Conservation (phyloP, 2,797 vertebrate species). For the Clarias pachynema region DNA sequence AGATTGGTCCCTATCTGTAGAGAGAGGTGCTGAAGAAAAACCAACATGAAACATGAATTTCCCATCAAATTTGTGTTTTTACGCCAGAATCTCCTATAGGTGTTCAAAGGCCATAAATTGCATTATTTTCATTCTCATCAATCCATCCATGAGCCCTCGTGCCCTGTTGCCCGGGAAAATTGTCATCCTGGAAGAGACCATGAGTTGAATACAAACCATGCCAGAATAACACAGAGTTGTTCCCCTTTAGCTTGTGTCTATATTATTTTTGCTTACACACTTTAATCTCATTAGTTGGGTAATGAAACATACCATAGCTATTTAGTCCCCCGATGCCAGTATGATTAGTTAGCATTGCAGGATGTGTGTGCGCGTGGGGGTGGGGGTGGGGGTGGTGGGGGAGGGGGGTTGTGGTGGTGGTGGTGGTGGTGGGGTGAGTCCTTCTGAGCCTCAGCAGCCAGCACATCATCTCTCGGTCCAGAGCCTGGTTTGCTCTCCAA, state of each 20-base stretch:
- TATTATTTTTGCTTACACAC: slow-evolving; percentile 30
- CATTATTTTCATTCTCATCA: slow-evolving; percentile 5
- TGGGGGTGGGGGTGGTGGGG: slow-evolving; percentile 6
- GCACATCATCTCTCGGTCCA: slow-evolving; percentile 51
- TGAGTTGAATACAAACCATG: background rate
- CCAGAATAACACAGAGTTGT: too few species aligned
- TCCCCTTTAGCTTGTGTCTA: background rate
- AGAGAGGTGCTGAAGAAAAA: background rate
- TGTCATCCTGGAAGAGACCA: too few species aligned
- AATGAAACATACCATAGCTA: slow-evolving; percentile 42
- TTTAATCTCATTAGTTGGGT: slow-evolving; percentile 45
- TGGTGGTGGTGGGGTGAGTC: slow-evolving; percentile 22
- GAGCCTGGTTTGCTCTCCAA: slow-evolving; percentile 59
- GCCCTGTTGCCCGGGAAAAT: too few species aligned
- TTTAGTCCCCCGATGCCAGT: slow-evolving; percentile 19
- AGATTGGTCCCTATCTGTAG: background rate
- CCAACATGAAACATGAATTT: background rate
- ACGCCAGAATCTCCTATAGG: background rate
- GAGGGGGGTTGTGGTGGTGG: background rate
- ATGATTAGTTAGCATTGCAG: slow-evolving; percentile 33
- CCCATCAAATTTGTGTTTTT: background rate
- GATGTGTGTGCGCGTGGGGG: background rate
- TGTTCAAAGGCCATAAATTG: background rate
- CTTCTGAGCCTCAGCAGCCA: slow-evolving; percentile 39
- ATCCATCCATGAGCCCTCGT: background rate